Percentiles rank a stretch among this genome's conserved stretches.
These are phyloP conservation scores for Tachina fera DNA, from an alignment of 2,888 invertebrate species.

Conservation along the genomic window DNA sequence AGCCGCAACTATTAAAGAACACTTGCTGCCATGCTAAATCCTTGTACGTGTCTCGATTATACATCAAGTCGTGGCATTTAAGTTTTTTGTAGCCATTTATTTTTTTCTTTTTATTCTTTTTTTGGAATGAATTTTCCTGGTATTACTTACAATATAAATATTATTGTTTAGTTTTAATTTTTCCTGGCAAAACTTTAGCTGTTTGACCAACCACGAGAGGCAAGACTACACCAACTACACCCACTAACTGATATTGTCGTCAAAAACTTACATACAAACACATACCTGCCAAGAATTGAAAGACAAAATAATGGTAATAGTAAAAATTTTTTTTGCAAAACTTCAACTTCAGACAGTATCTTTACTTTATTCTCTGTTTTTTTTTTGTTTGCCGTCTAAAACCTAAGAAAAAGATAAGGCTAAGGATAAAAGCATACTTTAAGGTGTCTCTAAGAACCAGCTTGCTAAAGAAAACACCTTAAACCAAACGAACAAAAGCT, in stretches of 20 bases:
- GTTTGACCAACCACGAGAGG: slow-evolving; percentile 9
- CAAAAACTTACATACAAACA: slow-evolving; percentile 34
- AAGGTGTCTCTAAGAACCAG: slow-evolving; percentile 46
- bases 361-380: slow-evolving; percentile 8
- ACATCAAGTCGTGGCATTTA: slow-evolving; percentile 47
- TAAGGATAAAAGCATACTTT: slow-evolving; percentile 56
- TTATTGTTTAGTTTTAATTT: slow-evolving; percentile 66
- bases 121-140: background rate
- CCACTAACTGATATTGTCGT: slow-evolving; percentile 13
- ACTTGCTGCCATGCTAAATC: slow-evolving; percentile 54
- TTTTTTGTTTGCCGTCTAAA: background rate
- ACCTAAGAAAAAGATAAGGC: slow-evolving; percentile 30
- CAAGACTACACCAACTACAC: background rate
- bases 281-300: slow-evolving; percentile 38
- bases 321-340: background rate
- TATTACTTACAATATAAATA: slow-evolving; percentile 46
- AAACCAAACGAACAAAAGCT: slow-evolving; percentile 11
- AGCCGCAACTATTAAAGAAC: slow-evolving; percentile 54
- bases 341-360: slow-evolving; percentile 33
- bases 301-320: background rate
- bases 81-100: background rate
- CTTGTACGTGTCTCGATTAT: slow-evolving; percentile 68
- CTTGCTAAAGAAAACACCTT: slow-evolving; percentile 34
- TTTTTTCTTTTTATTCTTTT: background rate
- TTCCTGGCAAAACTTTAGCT: background rate